Percentiles rank a stretch among this genome's conserved stretches.
Conservation (phyloP, 2,888 invertebrate genomes). For the Rhimphoctona megacephalus region DNA sequence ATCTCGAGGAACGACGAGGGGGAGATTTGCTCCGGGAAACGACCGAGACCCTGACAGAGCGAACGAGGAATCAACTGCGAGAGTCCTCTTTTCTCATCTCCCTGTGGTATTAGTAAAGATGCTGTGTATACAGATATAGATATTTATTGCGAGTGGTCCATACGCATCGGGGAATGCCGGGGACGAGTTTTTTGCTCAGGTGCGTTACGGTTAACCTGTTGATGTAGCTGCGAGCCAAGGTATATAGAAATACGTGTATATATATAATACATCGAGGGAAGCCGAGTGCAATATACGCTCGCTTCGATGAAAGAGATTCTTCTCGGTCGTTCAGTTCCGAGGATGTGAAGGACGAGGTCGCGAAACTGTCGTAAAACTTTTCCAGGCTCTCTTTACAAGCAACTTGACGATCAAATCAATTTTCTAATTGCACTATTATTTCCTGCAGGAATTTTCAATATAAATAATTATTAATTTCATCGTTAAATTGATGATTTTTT, state of each 20-base stretch:
- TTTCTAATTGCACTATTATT: not conserved
- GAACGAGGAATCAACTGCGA: constrained; percentile 38
- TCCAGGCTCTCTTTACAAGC: not conserved
- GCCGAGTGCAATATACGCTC: constrained; percentile 51
- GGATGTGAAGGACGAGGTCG: constrained; percentile 68
- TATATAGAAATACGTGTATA: constrained; percentile 40
- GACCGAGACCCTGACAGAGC: constrained; percentile 58
- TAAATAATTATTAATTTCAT: not conserved
- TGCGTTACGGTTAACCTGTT: constrained; percentile 71
- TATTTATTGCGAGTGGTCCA: constrained; percentile 36
- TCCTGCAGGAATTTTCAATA: not conserved
- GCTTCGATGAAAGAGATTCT: constrained; percentile 65
- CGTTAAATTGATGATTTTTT: not conserved
- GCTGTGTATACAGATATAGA: constrained; percentile 17
- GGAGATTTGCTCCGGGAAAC: constrained; percentile 49
- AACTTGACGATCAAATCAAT: not conserved
- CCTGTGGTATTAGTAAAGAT: constrained; percentile 38
- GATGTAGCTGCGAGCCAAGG: constrained; percentile 44
- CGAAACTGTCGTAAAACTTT: constrained; percentile 5
- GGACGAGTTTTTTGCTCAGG: constrained; percentile 70
- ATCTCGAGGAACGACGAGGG: constrained; percentile 28
- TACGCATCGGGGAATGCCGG: constrained; percentile 66
- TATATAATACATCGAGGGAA: constrained; percentile 4
- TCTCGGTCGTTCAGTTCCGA: constrained; percentile 75
- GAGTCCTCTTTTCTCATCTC: constrained; percentile 26